phyloP scores from a whole-genome alignment of 2,888 invertebrate species.

The Ectemnius lituratus region DNA sequence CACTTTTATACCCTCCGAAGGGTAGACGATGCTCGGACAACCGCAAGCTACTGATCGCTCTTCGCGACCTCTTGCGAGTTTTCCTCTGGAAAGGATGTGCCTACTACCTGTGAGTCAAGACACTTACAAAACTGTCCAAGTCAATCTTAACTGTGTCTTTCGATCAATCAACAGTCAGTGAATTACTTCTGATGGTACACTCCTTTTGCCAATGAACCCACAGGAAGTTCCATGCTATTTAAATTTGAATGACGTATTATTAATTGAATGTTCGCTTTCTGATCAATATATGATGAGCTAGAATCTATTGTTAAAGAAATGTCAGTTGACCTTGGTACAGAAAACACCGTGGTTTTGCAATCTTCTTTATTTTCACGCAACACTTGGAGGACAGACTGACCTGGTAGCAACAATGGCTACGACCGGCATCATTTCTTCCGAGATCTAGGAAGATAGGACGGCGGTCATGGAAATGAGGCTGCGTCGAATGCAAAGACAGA shows the following conservation, averaged over 20 bases:
- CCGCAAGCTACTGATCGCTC: slow-evolving; percentile 5
- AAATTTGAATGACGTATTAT: too few relatives aligned
- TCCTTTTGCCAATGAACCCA: too few relatives aligned
- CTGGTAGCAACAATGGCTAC: neutral
- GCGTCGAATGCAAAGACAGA: neutral
- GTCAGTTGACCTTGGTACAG: too few relatives aligned
- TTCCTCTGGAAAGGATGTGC: slow-evolving; percentile 4
- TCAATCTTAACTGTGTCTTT: neutral
- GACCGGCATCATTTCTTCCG: neutral
- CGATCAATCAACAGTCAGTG: neutral
- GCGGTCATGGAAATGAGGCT: slow-evolving; percentile 1
- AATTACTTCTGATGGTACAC: too few relatives aligned
- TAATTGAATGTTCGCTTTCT: too few relatives aligned
- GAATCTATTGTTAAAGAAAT: too few relatives aligned
- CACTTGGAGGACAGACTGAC: neutral
- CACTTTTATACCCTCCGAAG: slow-evolving; percentile 3
- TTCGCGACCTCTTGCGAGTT: slow-evolving; percentile 9
- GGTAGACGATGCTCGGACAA: neutral
- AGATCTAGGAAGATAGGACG: neutral
- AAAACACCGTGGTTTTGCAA: too few relatives aligned
- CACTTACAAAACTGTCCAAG: neutral
- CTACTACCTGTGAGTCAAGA: neutral
- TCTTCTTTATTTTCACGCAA: too few relatives aligned
- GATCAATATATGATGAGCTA: too few relatives aligned
- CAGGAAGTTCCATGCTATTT: too few relatives aligned